These are phyloP conservation scores for Tenthredo mesomela DNA, from an alignment of 2,888 invertebrate genomes.

Conservation along the genomic window DNA sequence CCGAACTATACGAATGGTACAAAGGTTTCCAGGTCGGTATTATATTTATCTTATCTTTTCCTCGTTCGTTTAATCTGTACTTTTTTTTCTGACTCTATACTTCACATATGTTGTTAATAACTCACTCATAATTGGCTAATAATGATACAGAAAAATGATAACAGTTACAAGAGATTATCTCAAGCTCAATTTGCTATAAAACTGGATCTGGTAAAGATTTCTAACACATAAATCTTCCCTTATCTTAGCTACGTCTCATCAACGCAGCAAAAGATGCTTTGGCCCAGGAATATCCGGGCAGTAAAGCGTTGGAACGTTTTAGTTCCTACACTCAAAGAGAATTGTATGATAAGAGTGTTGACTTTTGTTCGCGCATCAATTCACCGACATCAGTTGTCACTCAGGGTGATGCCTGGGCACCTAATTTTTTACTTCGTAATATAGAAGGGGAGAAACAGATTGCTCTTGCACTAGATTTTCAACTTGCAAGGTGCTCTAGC, in stretches of 20 bases:
- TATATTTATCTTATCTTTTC: conserved; percentile 19
- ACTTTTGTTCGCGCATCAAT: conserved; percentile 71
- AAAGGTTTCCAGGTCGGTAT: conserved; percentile 70
- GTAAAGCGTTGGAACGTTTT: conserved; percentile 81
- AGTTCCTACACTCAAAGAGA: conserved; percentile 80
- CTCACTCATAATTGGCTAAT: background rate
- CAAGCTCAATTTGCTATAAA: background rate
- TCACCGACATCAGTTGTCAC: conserved; percentile 80
- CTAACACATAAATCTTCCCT: conserved; percentile 26
- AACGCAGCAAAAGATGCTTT: conserved; percentile 83
- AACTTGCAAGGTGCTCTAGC: conserved; percentile 81
- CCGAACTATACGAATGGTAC: conserved; percentile 70
- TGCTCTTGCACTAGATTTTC: conserved; percentile 85
- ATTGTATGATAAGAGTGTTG: conserved; percentile 79
- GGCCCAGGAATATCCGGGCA: conserved; percentile 82
- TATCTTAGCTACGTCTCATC: conserved; percentile 60
- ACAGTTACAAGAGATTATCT: conserved; percentile 10
- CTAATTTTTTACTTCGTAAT: conserved; percentile 84
- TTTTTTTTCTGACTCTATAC: background rate
- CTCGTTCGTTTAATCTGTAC: background rate
- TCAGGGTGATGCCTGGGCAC: conserved; percentile 88
- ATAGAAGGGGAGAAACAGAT: conserved; percentile 66
- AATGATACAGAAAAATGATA: background rate
- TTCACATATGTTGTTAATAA: background rate
- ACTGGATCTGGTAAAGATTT: background rate